Evolutionary conservation across 1,140 invertebrate genomes (phyloP), one percentile per base, ranked within the genome.

Genomic region (Dendrolimus punctatus): DNA sequence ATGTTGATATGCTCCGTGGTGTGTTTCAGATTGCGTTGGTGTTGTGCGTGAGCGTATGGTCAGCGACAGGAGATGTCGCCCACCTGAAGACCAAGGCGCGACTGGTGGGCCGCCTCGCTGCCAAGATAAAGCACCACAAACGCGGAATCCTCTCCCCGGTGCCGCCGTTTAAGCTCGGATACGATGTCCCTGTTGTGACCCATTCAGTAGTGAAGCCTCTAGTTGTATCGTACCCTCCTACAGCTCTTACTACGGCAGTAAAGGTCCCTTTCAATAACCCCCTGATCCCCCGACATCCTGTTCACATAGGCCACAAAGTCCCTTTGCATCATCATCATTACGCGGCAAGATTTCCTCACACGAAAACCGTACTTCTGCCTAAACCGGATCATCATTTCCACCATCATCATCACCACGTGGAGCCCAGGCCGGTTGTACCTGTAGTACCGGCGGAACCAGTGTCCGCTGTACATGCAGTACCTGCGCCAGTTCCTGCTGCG

Each of bases 121-220:
- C 59, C 10, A 71, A 68, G 51, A 60, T 54, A 36, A 79, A 71
- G 46, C 85, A 87, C 39, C 76, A 83, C 57, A 87, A 88, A 50
- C 69, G 85, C 23, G 87, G 87, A n/a, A 71, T 84, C 2, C 60
- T 85, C 40, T 74, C 76, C 7, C 43, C 64, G 4, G 58, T 86
- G 5, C 87, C 87, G 5, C 71, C 87, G 5, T 88, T 73, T 63
- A 87, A 87, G 45, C 68, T 85, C 2, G 87, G 87, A 8, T 73
- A 86, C 51, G 87, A 88, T 45, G 78, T 85, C 51, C 83, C 85
- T 0, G 69, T 69, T 8, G 79, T 88, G 7, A 82, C 80, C 1
- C 87, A 88, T 52, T 88, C 87, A 0, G 69, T 87, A 2, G 55
- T 87, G 0, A 88, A 88, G 47, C 87, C 87, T 0, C 57, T 88